Conservation (phyloP, 1,140 invertebrate species). For the Dufourea novaeangliae region DNA sequence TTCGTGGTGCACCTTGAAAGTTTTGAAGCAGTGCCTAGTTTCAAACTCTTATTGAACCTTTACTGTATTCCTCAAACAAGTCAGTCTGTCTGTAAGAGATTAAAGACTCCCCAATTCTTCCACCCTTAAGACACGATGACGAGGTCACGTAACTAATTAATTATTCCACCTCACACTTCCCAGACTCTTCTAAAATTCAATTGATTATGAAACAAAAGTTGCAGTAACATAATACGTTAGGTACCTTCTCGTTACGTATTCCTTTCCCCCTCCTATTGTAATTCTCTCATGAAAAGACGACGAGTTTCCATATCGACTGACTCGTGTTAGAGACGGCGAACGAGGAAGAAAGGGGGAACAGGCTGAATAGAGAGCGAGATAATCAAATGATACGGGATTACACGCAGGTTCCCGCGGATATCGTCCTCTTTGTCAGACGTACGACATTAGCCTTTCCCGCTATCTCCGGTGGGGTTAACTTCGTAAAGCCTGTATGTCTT, state of each 20-base stretch:
- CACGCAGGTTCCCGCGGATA: slow-evolving; percentile 9
- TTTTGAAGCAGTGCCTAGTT: too few relatives aligned
- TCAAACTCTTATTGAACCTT: too few relatives aligned
- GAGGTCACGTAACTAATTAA: neutral
- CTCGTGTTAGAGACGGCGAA: neutral
- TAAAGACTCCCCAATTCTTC: neutral
- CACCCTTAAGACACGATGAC: neutral
- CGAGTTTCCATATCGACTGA: neutral
- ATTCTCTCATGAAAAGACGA: neutral
- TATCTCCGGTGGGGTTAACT: slow-evolving; percentile 18
- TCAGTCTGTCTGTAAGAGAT: neutral
- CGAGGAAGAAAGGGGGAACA: too few relatives aligned
- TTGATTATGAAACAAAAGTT: neutral
- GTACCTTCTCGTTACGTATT: too few relatives aligned
- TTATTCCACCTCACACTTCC: neutral
- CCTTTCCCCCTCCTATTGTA: neutral
- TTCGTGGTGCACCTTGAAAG: too few relatives aligned
- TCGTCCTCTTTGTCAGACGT: slow-evolving; percentile 8
- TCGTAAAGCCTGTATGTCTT: neutral
- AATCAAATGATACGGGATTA: slow-evolving; percentile 40
- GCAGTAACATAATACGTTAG: neutral
- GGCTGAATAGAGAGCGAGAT: slow-evolving; percentile 30
- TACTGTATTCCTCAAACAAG: neutral
- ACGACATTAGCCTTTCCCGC: slow-evolving; percentile 24
- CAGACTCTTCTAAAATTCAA: neutral